Percentiles rank a stretch among this genome's conserved stretches.
Evolutionary conservation across 2,888 invertebrate species (phyloP).

Genomic region (Conus canariensis): DNA sequence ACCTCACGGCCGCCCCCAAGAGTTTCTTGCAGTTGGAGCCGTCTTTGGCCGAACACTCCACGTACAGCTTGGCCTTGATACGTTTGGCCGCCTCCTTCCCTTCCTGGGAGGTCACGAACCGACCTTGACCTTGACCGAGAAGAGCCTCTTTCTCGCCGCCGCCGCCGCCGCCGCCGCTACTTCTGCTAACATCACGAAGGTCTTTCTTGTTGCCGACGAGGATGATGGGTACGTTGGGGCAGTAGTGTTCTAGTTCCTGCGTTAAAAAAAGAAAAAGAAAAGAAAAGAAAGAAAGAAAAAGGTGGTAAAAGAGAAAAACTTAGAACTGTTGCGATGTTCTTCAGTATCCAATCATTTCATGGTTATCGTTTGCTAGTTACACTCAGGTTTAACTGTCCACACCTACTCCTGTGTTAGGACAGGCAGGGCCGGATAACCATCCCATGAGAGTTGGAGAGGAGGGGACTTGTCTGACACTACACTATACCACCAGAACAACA

Average conservation of each 20-base stretch:
- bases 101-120: conserved; percentile 29
- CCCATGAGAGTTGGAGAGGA: too few species aligned
- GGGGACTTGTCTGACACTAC: too few species aligned
- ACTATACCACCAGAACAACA: too few species aligned
- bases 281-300: too few species aligned
- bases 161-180: not conserved
- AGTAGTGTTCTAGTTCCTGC: conserved; percentile 31
- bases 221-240: conserved; percentile 33
- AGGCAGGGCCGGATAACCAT: too few species aligned
- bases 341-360: too few species aligned
- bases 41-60: conserved; percentile 39
- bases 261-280: not conserved
- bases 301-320: too few species aligned
- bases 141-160: not conserved
- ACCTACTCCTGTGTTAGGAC: too few species aligned
- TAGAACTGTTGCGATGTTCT: too few species aligned
- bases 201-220: conserved; percentile 42
- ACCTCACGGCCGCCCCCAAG: conserved; percentile 14
- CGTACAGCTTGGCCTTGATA: conserved; percentile 31
- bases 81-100: conserved; percentile 19
- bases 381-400: too few species aligned
- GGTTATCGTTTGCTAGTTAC: too few species aligned
- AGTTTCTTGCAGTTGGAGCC: conserved; percentile 17
- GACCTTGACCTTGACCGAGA: conserved; percentile 9
- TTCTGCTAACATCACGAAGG: not conserved